Evolutionary conservation across 1,140 invertebrate genomes (phyloP), one percentile per base, ranked within the genome.

Genomic region (Psix sp.): DNA sequence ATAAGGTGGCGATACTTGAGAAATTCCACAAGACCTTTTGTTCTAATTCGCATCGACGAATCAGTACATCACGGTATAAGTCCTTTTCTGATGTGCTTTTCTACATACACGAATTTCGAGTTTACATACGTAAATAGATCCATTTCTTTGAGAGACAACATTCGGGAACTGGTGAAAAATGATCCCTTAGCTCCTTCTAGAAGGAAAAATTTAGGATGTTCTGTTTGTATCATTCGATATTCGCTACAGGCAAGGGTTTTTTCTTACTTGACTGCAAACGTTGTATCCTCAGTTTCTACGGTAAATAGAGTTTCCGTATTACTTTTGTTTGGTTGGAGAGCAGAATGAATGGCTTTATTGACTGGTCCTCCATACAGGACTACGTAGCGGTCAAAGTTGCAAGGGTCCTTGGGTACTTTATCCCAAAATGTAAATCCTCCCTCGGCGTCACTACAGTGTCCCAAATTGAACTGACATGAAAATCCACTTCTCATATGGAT

Each of bases 81-180:
- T n/a, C n/a, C n/a, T 57, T 45, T 43, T 21, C 59, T 52, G 9
- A 62, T 49, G 14, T 65, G 66, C 45, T 51, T 63, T 52, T 75
- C 65, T 0, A 57, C 52, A 46, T 68, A 74, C 6, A 74, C 43
- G 16, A 70, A 74, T 57, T 74, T 74, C 2, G 72, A 70, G 36
- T 75, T 75, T 14, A 75, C 31, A 35, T 75, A 71, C 0, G 52
- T 17, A 18, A 45, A 52, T 2, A 63, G 14, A 24, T 56, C 51
- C 29, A 56, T 17, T 11, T 67, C 29, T 21, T 26, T 20, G n/a
- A 2, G 11, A n/a, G 15, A 16, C 14, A n/a, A n/a, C n/a, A n/a
- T n/a, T n/a, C n/a, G n/a, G n/a, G n/a, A n/a, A n/a, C n/a, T n/a
- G n/a, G 35, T 38, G 35, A 38, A 38, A 38, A 38, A 38, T 14